Base-by-base conservation (phyloP, 2,797 vertebrate genomes). In the Sebastiscus tertius region DNA sequence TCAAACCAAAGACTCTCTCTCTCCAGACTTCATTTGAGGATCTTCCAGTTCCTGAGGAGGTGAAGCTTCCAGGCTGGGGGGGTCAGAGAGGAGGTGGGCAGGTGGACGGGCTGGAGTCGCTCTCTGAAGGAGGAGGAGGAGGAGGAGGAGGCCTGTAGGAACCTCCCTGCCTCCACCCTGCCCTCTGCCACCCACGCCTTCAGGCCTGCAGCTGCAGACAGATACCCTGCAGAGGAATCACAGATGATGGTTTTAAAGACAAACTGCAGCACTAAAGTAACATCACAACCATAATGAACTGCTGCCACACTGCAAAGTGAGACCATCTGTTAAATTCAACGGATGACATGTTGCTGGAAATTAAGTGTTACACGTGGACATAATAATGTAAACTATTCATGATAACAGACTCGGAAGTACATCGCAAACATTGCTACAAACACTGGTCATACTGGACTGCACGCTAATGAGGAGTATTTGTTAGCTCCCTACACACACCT, bases 31-130 rank as follows among this genome's bases (percentile, higher is more conserved):
- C 94, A 95, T 93, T 94, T 95, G 91, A 95, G 93, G 90, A 94
- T 91, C 90, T 97, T 97, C 95, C 96, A 96, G 93, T 96, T 97
- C 92, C 93, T 91, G 75, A 95, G 92, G 87, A 96, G 90, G 72
- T 84, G 79, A 80, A 94, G 87, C 81, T 89, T 92, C 94, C 94
- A 95, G 79, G 87, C 71, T 3, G 66, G 82, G 59, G 82, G 87
- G 49, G 67, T 83, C 65, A 90, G 88, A 81, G 84, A 79, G 31
- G 75, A 72, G 84, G 60, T 46, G 82, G 83, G 55, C 42, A 71
- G 82, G 18, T 67, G 83, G 71, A 81, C 60, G 2, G 77, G 79
- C 31, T 34, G 81, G 72, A 85, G 73, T 2, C 74, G 78, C 27
- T 69, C 75, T 75, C 78, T 64, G 20, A 78, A 75, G 8, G 66